A percentile compares a stretch with the other conserved stretches of the same genome.
Conservation (phyloP, 2,888 invertebrate genomes). For the Pachymerium ferrugineum region DNA sequence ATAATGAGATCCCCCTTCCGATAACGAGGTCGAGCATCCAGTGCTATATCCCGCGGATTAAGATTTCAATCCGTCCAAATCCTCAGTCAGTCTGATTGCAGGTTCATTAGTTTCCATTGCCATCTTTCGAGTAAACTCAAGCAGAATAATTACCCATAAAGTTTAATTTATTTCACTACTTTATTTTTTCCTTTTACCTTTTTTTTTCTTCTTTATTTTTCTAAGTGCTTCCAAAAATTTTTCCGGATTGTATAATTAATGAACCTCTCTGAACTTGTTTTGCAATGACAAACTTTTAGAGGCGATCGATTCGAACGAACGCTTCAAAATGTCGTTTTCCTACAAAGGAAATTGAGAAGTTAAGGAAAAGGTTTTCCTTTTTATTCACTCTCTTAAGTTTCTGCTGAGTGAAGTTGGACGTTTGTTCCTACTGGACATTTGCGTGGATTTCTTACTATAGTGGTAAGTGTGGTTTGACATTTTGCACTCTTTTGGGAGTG, state of each 20-base stretch:
- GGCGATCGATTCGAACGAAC: background rate
- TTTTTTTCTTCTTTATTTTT: background rate
- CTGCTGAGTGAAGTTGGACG: conserved; percentile 16
- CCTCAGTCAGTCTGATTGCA: conserved; percentile 17
- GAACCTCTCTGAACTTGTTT: background rate
- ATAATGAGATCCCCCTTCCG: background rate
- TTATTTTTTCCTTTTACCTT: background rate
- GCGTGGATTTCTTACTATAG: background rate
- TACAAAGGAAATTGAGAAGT: background rate
- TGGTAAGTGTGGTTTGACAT: conserved; percentile 15
- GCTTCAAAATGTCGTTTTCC: background rate
- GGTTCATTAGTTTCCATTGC: conserved; percentile 7
- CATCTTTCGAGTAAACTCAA: background rate
- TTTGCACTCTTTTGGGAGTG: conserved; percentile 18
- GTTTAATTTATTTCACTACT: conserved; percentile 23
- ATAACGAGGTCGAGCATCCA: background rate
- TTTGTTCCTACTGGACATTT: background rate
- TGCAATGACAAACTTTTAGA: background rate
- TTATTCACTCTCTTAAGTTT: too few species aligned
- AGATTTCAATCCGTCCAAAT: conserved; percentile 15
- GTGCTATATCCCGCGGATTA: conserved; percentile 2
- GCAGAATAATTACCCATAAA: conserved; percentile 17
- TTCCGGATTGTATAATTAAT: background rate
- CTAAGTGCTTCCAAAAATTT: background rate
- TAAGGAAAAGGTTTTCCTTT: background rate